phyloP scores from a whole-genome alignment of 2,113 vertebrate species.

The Syngnathoides biaculeatus region DNA sequence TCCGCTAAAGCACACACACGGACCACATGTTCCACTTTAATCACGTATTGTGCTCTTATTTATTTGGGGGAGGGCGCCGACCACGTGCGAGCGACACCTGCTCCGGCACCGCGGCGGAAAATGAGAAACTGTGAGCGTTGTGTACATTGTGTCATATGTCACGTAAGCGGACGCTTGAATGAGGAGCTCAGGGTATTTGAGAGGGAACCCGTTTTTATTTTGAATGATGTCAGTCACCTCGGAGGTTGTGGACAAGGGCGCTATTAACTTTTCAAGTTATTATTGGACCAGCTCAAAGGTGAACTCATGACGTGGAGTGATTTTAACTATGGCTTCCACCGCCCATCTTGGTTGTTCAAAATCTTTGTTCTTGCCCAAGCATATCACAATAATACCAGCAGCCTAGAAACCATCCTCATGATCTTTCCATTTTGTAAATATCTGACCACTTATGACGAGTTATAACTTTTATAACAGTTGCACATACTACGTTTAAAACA shows the following conservation, averaged over 20 bases:
- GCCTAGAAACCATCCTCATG: too few relatives aligned
- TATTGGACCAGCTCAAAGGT: not conserved
- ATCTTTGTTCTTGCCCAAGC: not conserved
- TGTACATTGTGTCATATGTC: constrained; percentile 1
- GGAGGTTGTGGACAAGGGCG: not conserved
- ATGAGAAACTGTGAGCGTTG: not conserved
- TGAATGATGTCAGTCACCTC: not conserved
- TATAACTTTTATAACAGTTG: too few relatives aligned
- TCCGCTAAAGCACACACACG: constrained; percentile 50
- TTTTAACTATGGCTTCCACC: not conserved
- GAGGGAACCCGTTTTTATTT: not conserved
- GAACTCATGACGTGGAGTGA: not conserved
- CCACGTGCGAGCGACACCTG: constrained; percentile 11
- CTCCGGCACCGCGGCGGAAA: not conserved
- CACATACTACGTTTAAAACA: too few relatives aligned
- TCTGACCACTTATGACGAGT: too few relatives aligned
- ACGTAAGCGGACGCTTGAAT: not conserved
- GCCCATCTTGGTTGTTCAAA: not conserved
- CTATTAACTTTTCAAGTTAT: not conserved
- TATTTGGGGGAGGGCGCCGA: not conserved
- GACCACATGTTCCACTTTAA: constrained; percentile 33
- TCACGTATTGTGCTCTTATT: constrained; percentile 41
- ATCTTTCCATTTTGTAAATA: too few relatives aligned
- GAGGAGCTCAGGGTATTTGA: not conserved
- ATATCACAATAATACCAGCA: too few relatives aligned